Percentiles rank a stretch among this genome's conserved stretches.
Conservation (phyloP, 2,888 invertebrate species). For the Acleris holmiana region DNA sequence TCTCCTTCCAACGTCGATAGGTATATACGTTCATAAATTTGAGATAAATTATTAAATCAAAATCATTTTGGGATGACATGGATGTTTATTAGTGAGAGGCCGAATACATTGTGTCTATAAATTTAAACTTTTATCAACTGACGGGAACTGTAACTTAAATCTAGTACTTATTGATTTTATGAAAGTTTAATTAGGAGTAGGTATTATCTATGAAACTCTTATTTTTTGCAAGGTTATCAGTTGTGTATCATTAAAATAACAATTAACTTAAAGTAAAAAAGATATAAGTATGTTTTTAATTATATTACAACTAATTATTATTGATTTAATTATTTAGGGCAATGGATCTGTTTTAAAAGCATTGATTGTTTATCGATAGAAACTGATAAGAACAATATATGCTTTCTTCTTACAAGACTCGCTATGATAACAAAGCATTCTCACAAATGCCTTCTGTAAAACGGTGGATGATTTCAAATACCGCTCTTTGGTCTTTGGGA, state of each 20-base stretch:
- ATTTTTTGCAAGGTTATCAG: constrained; percentile 26
- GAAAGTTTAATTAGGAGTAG: constrained; percentile 4
- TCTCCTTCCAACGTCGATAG: constrained; percentile 28
- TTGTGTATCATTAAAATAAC: constrained; percentile 29
- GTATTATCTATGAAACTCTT: constrained; percentile 17
- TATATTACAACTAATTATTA: constrained; percentile 16
- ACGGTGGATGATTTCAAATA: constrained; percentile 53
- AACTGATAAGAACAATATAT: constrained; percentile 17
- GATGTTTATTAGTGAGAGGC: constrained; percentile 68
- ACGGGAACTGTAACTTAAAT: constrained; percentile 55
- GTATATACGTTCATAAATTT: constrained; percentile 25
- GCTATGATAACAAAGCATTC: constrained; percentile 62
- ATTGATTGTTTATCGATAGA: neutral
- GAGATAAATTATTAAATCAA: constrained; percentile 44
- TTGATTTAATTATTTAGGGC: constrained; percentile 7
- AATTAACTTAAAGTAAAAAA: constrained; percentile 41
- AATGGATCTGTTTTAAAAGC: neutral
- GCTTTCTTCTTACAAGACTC: constrained; percentile 45
- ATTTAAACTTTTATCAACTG: constrained; percentile 47
- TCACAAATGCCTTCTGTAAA: constrained; percentile 44
- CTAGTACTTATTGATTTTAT: constrained; percentile 34
- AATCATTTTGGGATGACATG: constrained; percentile 44
- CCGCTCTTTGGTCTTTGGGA: constrained; percentile 65
- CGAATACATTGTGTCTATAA: constrained; percentile 60
- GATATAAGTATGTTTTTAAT: constrained; percentile 14